Base-by-base conservation (phyloP, 2,888 invertebrate genomes). In the Electrophaes corylata region DNA sequence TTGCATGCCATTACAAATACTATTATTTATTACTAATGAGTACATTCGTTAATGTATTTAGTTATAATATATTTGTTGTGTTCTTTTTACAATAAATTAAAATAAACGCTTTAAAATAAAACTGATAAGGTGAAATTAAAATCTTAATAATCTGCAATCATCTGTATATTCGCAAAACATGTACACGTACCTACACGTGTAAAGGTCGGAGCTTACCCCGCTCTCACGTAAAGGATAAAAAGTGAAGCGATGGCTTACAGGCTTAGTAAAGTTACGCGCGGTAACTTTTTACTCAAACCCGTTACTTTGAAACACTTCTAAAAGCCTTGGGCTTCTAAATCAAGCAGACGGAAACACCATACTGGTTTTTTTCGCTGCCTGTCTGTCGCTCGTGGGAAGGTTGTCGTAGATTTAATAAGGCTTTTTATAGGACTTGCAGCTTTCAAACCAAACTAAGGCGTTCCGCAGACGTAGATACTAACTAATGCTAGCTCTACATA, bases 201-300 rank as follows among this genome's bases (percentile, higher is more conserved):
- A 6, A 41, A 20, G 50, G 39, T 2, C 48, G 26, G 4, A 29
- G 19, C 49, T 39, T 26, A 37, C 18, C 12, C 12, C n/a, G 26
- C 31, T 12, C 26, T 31, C 10, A 18, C 29, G 40, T 18, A 8
- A 26, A 37, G 16, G 14, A 23, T 48, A 39, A 49, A 49, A 49
- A 40, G 49, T 29, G 16, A 29, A 44, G 29, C 12, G n/a, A 19
- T 12, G 41, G 20, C 41, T 41, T 41, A 41, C 20, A 11, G 20
- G 23, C 41, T 41, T 41, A 26, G 23, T 43, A 29, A 44, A 44
- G 44, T 44, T 29, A 43, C 43, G 44, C 16, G 44, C 44, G 44
- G 10, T 29, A 29, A 44, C 44, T 44, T 44, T 26, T 44, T 16
- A 44, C 44, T 29, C 44, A 16, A 8, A 11, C 33, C 33, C 16